Percentiles rank a stretch among this genome's conserved stretches.
phyloP scores from a whole-genome alignment of 2,113 vertebrate species.

The Apteryx mantelli region DNA sequence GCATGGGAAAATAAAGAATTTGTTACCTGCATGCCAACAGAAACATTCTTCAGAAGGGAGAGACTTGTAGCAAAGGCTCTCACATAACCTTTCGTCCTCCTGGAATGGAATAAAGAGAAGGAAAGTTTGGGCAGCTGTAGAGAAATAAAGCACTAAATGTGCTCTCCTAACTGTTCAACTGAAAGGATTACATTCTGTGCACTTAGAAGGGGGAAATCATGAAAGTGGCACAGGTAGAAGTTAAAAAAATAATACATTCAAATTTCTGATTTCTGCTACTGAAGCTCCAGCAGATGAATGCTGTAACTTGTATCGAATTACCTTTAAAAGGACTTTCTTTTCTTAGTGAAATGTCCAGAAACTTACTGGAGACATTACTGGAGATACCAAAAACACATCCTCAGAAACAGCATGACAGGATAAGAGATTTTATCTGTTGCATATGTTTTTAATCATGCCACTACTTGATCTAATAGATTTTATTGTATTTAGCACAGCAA shows the following conservation, averaged over 20 bases:
- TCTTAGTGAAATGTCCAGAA: not conserved
- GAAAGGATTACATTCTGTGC: not conserved
- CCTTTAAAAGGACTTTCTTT: not conserved
- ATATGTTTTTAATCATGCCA: not conserved
- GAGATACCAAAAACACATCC: not conserved
- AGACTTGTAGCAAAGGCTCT: not conserved
- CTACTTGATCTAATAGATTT: not conserved
- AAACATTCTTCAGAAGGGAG: not conserved
- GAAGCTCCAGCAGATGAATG: not conserved
- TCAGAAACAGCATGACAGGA: not conserved
- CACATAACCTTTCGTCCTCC: not conserved
- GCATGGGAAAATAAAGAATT: not conserved
- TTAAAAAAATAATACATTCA: not conserved
- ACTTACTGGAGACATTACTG: not conserved
- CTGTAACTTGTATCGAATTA: not conserved
- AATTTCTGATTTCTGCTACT: not conserved
- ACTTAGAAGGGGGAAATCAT: not conserved
- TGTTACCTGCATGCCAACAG: not conserved
- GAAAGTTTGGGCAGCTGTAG: not conserved
- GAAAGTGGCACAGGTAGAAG: not conserved
- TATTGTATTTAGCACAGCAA: not conserved
- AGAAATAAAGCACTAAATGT: not conserved
- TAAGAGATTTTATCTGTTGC: constrained; percentile 1
- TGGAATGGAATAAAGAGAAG: not conserved
- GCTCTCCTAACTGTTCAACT: not conserved